Base-by-base conservation (phyloP, 2,113 vertebrate species). In the Fregata magnificens region DNA sequence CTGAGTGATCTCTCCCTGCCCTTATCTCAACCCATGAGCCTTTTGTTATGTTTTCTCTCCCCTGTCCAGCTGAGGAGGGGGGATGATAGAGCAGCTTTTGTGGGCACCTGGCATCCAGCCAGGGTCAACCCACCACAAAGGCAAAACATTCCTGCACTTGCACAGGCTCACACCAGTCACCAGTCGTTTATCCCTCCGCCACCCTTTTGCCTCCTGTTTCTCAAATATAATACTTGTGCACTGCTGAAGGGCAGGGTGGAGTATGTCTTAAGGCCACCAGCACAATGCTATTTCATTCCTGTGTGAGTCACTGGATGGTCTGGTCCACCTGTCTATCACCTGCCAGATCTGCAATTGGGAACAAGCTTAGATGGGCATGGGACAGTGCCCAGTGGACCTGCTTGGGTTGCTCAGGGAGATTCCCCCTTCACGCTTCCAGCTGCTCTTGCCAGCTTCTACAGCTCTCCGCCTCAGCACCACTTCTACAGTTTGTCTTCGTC, bases 151-250 rank as follows among this genome's bases (percentile, higher is more conserved):
- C 61, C 47, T 38, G 12, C 36, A 44, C 20, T 71, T 88, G 38
- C 72, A 74, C 5, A 71, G 42, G 26, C 18, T 84, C 16, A 11
- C 0, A 0, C 5, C 45, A 78, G 24, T 13, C 4, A 4, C 5
- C 49, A 81, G 24, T 13, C 4, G 3, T 50, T 74, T 53, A 36
- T 84, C 24, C 21, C n/a, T 74, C 22, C 26, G 28, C 17, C 20
- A 10, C 14, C 40, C 7, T 83, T 73, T 65, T 28, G 6, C 22
- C 42, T 73, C 17, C 31, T 34, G 24, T 66, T 70, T 84, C 55
- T 88, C 32, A 78, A 58, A 66, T 16, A 58, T 21, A 26, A 3
- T 50, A 53, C 16, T 77, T 63, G 31, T 28, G 17, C 13, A 22
- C 13, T 90, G 58, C 53, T 70, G 79, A 83, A 74, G n/a, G 66